These are phyloP conservation scores for Anabas testudineus DNA, from an alignment of 2,797 vertebrate species.

Conservation along the genomic window DNA sequence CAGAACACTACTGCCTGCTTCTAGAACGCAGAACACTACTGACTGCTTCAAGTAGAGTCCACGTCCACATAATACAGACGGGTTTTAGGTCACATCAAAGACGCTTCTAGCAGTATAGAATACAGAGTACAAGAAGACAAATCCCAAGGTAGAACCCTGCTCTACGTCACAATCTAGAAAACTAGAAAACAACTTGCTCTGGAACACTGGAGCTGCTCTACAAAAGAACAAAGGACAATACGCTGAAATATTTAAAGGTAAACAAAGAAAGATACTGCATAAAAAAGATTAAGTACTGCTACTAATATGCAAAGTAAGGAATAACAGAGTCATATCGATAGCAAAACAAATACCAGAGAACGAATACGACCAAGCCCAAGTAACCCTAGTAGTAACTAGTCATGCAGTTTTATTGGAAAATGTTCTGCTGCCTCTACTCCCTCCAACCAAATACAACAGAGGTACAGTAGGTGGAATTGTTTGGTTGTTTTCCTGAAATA, in stretches of 20 bases:
- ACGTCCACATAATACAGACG: neutral
- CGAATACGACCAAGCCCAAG: neutral
- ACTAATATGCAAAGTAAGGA: neutral
- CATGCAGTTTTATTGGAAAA: neutral
- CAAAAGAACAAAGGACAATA: constrained; percentile 2
- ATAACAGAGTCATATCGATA: neutral
- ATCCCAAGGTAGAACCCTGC: neutral
- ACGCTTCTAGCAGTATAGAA: neutral
- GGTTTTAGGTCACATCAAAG: constrained; percentile 6
- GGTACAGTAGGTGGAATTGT: neutral
- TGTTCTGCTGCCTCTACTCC: neutral
- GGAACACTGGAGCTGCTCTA: constrained; percentile 1
- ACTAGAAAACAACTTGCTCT: neutral
- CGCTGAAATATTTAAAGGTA: neutral
- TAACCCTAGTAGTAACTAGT: neutral
- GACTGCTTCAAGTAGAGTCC: constrained; percentile 30
- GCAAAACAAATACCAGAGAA: neutral
- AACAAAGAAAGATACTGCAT: neutral
- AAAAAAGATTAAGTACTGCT: neutral
- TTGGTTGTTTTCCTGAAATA: too few species aligned
- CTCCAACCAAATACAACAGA: neutral
- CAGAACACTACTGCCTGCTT: constrained; percentile 69
- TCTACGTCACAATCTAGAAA: constrained; percentile 1
- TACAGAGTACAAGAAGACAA: neutral
- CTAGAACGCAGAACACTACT: constrained; percentile 42